phyloP scores from a whole-genome alignment of 2,888 invertebrate genomes.

The Ceramica pisi region DNA sequence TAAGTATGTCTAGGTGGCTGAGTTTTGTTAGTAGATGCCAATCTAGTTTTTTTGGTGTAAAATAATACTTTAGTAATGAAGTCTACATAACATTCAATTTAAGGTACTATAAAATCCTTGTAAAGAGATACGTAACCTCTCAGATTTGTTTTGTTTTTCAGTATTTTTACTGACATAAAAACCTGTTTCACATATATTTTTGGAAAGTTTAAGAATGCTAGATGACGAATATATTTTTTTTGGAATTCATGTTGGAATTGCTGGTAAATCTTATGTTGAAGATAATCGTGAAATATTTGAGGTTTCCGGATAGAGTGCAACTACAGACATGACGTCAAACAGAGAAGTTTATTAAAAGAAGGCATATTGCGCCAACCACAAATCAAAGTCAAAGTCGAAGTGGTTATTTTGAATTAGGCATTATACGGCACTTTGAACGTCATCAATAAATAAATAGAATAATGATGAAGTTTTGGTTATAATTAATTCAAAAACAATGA shows the following conservation, averaged over 20 bases:
- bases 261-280: not conserved
- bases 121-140: not conserved
- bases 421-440: too few species aligned
- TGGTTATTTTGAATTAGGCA: too few species aligned
- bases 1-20: slow-evolving; percentile 26
- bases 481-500: too few species aligned
- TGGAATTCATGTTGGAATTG: not conserved
- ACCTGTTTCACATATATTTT: slow-evolving; percentile 15
- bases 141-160: not conserved
- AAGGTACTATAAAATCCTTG: not conserved
- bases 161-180: slow-evolving; percentile 23
- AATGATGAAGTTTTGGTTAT: too few species aligned
- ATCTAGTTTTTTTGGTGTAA: not conserved
- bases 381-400: too few species aligned
- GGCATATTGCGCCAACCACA: too few species aligned
- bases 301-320: too few species aligned
- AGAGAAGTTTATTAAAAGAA: too few species aligned
- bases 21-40: not conserved
- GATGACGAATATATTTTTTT: too few species aligned
- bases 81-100: not conserved
- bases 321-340: too few species aligned
- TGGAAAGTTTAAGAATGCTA: not conserved
- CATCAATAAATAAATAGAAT: too few species aligned
- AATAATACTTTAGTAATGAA: slow-evolving; percentile 1
- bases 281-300: not conserved